Percentiles rank a stretch among this genome's conserved stretches.
Conservation (phyloP, 2,888 invertebrate species). For the Caenorhabditis parvicauda region DNA sequence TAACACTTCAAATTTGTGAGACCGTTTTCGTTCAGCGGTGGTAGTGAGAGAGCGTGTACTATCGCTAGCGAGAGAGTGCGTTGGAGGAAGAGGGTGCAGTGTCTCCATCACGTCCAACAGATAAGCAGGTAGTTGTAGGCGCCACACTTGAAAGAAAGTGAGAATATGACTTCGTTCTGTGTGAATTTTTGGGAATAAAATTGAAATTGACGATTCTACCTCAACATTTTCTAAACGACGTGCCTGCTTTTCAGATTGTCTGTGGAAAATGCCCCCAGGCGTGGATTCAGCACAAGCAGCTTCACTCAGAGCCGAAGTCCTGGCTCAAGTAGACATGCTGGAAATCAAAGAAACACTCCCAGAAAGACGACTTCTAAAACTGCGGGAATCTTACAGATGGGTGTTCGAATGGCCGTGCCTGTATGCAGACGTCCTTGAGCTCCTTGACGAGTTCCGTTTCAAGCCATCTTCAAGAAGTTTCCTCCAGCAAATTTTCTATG, state of each 20-base stretch:
- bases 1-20: no score
- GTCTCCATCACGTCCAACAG: no score
- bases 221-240: not conserved
- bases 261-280: slow-evolving; percentile 4
- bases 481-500: slow-evolving; percentile 47
- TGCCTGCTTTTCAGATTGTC: slow-evolving; percentile 6
- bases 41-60: no score
- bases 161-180: no score
- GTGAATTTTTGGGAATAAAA: no score
- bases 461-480: slow-evolving; percentile 41
- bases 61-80: no score
- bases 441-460: slow-evolving; percentile 47
- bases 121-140: no score
- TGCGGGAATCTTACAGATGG: slow-evolving; percentile 37
- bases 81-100: no score
- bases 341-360: slow-evolving; percentile 42
- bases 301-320: slow-evolving; percentile 29
- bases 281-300: slow-evolving; percentile 21
- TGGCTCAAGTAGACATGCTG: slow-evolving; percentile 40
- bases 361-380: slow-evolving; percentile 39
- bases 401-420: slow-evolving; percentile 46
- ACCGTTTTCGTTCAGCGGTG: no score
- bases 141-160: no score
- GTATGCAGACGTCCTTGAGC: slow-evolving; percentile 49
- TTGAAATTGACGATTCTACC: no score